Conservation (phyloP, 2,888 invertebrate species). For the Caenorhabditis virilis region DNA sequence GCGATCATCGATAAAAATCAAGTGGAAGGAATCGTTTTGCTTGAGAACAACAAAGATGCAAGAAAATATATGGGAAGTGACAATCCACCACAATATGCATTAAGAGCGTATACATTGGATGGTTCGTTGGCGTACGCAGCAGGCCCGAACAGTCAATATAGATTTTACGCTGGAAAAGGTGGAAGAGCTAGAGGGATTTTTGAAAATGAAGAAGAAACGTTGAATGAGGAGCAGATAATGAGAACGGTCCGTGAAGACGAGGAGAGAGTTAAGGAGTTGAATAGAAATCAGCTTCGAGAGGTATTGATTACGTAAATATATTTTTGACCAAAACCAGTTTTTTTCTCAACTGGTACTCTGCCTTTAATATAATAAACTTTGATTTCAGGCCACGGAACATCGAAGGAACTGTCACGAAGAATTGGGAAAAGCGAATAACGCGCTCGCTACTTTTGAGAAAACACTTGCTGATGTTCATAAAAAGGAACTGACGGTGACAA, state of each 20-base stretch:
- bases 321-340: too few relatives aligned
- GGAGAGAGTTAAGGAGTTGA: too few relatives aligned
- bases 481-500: too few relatives aligned
- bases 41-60: conserved; percentile 54
- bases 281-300: too few relatives aligned
- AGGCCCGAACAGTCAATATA: conserved; percentile 19
- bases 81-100: conserved; percentile 45
- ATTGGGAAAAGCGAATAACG: too few relatives aligned
- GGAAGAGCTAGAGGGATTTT: conserved; percentile 7
- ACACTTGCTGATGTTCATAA: too few relatives aligned
- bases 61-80: conserved; percentile 50
- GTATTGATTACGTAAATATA: too few relatives aligned
- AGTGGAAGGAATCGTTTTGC: conserved; percentile 50
- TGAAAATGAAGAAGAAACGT: background rate
- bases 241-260: background rate
- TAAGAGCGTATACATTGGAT: conserved; percentile 41
- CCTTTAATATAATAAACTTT: too few relatives aligned
- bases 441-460: too few relatives aligned
- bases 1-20: conserved; percentile 42
- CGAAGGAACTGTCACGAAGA: too few relatives aligned
- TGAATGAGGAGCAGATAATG: conserved; percentile 18
- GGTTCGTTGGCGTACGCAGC: conserved; percentile 37
- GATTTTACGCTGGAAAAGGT: conserved; percentile 18
- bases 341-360: too few relatives aligned
- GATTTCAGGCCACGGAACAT: too few relatives aligned